Conservation (phyloP, 2,113 vertebrate genomes). For the Lanius ludovicianus region DNA sequence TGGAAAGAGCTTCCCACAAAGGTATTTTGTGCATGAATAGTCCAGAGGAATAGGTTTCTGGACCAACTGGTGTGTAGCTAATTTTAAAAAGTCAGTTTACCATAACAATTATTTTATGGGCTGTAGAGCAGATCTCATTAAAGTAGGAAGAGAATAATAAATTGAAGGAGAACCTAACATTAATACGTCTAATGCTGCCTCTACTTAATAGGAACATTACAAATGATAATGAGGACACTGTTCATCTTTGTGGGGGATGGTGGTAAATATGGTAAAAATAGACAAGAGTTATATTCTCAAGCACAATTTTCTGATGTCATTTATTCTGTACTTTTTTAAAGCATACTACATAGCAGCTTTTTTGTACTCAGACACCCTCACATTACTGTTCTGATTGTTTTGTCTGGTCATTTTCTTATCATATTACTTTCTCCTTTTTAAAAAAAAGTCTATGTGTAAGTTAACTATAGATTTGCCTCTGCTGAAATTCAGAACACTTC, state of each 20-base stretch:
- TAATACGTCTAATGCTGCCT: slow-evolving; percentile 59
- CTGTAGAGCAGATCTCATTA: slow-evolving; percentile 79
- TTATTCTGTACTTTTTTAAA: not conserved
- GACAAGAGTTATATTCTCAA: not conserved
- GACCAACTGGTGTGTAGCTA: slow-evolving; percentile 83
- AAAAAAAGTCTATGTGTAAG: not conserved
- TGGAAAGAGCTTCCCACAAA: slow-evolving; percentile 80
- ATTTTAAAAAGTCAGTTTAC: slow-evolving; percentile 85
- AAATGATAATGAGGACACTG: slow-evolving; percentile 62
- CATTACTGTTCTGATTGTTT: not conserved
- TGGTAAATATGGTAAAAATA: slow-evolving; percentile 22
- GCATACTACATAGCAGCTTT: not conserved
- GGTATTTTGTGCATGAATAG: slow-evolving; percentile 82
- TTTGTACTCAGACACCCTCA: not conserved
- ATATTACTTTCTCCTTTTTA: not conserved
- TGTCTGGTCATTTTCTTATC: not conserved
- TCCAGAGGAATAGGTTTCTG: slow-evolving; percentile 80
- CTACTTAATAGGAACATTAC: slow-evolving; percentile 58
- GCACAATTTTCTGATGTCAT: not conserved
- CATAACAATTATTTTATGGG: slow-evolving; percentile 83
- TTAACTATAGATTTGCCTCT: not conserved
- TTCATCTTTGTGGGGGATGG: not conserved
- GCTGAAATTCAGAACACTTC: not conserved
- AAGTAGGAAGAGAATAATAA: slow-evolving; percentile 71
- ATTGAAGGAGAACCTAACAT: slow-evolving; percentile 71